Percentiles rank a stretch among this genome's conserved stretches.
These are phyloP conservation scores for Philaethria dido DNA, from an alignment of 2,888 invertebrate species.

Conservation along the genomic window DNA sequence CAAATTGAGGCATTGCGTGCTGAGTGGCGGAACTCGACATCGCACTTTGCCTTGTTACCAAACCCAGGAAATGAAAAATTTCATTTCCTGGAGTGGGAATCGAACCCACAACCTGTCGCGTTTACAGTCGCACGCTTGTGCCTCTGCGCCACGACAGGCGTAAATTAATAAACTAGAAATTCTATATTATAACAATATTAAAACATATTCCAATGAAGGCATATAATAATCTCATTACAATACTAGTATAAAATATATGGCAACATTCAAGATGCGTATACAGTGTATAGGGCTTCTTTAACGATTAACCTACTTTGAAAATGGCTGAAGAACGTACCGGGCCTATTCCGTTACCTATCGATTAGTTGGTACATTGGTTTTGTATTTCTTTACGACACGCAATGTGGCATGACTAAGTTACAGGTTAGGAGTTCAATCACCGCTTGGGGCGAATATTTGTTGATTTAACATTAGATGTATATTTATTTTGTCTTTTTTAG, in stretches of 20 bases:
- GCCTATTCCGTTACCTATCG: constrained; percentile 12
- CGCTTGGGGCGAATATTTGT: constrained; percentile 8
- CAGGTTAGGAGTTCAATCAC: constrained; percentile 10
- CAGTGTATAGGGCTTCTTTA: constrained; percentile 8
- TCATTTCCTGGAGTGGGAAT: too few species aligned
- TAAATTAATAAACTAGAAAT: too few species aligned
- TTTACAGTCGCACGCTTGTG: too few species aligned
- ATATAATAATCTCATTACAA: too few species aligned
- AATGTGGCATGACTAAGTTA: constrained; percentile 9
- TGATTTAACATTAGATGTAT: neutral
- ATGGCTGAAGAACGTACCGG: constrained; percentile 1
- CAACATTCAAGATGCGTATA: neutral
- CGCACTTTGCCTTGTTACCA: too few species aligned
- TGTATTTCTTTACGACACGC: constrained; percentile 10
- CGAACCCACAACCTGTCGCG: too few species aligned
- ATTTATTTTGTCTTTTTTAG: too few species aligned
- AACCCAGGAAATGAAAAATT: too few species aligned
- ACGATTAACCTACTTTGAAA: constrained; percentile 21
- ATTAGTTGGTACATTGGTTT: constrained; percentile 4
- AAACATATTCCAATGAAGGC: neutral
- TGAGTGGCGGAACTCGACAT: too few species aligned
- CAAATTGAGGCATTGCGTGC: too few species aligned
- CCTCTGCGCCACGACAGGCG: too few species aligned
- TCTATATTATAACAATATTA: neutral
- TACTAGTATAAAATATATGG: too few species aligned